Conservation (phyloP, 2,888 invertebrate genomes). For the Tiphia femorata region DNA sequence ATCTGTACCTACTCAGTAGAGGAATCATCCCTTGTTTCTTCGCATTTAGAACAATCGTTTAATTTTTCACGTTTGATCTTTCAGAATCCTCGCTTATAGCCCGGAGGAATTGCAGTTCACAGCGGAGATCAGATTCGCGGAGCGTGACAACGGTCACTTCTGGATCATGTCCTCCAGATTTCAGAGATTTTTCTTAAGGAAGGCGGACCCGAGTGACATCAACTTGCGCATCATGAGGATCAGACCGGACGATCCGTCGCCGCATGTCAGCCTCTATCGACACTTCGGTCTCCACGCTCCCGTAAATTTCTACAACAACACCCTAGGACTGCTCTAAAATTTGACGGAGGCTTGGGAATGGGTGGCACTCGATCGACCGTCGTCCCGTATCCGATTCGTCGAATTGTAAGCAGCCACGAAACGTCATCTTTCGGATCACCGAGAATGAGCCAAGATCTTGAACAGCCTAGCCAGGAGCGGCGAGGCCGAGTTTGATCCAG, state of each 20-base stretch:
- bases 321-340: slow-evolving; percentile 26
- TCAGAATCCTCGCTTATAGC: slow-evolving; percentile 80
- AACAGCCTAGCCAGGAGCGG: too few relatives aligned
- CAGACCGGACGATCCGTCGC: slow-evolving; percentile 31
- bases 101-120: slow-evolving; percentile 82
- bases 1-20: too few relatives aligned
- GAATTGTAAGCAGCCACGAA: too few relatives aligned
- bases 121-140: slow-evolving; percentile 80
- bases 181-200: slow-evolving; percentile 83
- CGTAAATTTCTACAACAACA: slow-evolving; percentile 48
- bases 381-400: too few relatives aligned
- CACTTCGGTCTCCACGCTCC: slow-evolving; percentile 6
- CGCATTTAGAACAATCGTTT: too few relatives aligned
- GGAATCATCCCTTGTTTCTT: too few relatives aligned
- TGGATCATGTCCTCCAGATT: slow-evolving; percentile 83
- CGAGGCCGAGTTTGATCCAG: too few relatives aligned
- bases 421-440: too few relatives aligned
- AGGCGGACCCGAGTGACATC: slow-evolving; percentile 77
- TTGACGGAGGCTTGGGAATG: too few relatives aligned
- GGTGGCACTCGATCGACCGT: too few relatives aligned
- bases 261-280: neutral
- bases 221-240: slow-evolving; percentile 82
- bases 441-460: too few relatives aligned
- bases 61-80: too few relatives aligned
- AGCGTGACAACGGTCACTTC: slow-evolving; percentile 78